Percentiles rank a stretch among this genome's conserved stretches.
Evolutionary conservation across 1,140 invertebrate genomes (phyloP).

Genomic region (Armadillidium nasatum): DNA sequence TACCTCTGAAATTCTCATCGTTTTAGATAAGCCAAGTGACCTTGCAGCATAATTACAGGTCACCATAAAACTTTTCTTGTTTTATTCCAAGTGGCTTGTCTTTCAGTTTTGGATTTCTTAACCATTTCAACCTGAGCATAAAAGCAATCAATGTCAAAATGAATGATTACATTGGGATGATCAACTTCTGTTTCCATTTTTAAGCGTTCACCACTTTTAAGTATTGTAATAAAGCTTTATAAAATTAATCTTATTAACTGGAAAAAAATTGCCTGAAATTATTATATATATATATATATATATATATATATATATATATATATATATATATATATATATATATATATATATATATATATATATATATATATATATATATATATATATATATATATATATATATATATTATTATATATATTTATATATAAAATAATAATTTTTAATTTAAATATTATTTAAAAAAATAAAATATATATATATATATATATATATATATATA

Average conservation of each 20-base stretch:
- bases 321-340: neutral
- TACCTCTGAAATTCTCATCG: constrained; percentile 66
- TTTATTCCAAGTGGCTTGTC: constrained; percentile 66
- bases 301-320: too few species aligned
- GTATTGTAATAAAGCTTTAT: too few species aligned
- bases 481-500: too few species aligned
- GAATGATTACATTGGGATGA: constrained; percentile 58
- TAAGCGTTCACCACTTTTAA: too few species aligned
- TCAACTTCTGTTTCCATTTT: neutral
- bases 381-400: neutral
- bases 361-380: neutral
- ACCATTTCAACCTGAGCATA: constrained; percentile 78
- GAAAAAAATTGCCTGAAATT: too few species aligned
- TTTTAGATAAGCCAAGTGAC: constrained; percentile 65
- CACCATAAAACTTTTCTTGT: constrained; percentile 72
- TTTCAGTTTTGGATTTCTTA: constrained; percentile 60
- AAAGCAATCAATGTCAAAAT: constrained; percentile 73
- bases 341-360: neutral
- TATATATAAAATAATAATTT: too few species aligned
- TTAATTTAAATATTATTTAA: too few species aligned
- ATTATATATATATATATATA: too few species aligned
- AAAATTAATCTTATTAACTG: too few species aligned
- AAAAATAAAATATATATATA: too few species aligned
- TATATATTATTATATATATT: neutral
- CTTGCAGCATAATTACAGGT: constrained; percentile 74